phyloP scores from a whole-genome alignment of 2,888 invertebrate species.

The Drosophila colorata region DNA sequence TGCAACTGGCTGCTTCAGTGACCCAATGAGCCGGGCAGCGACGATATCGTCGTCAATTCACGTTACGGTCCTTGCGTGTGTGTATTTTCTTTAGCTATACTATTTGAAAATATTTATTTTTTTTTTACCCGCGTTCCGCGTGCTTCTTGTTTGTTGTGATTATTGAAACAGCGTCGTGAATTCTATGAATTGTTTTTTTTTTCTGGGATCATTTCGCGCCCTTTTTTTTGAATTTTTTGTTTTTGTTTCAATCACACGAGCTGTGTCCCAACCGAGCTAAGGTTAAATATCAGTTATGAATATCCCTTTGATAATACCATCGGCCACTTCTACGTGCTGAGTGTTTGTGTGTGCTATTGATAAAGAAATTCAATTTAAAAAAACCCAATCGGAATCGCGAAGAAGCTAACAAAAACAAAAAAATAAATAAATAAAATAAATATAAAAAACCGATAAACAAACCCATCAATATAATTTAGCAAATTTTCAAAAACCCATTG shows the following conservation, averaged over 20 bases:
- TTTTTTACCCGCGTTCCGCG: conserved; percentile 21
- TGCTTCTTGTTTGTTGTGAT: conserved; percentile 34
- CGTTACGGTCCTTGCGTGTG: conserved; percentile 18
- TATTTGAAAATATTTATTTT: background rate
- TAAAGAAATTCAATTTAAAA: conserved; percentile 1
- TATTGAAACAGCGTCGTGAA: conserved; percentile 11
- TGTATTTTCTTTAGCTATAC: background rate
- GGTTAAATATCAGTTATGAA: conserved; percentile 12
- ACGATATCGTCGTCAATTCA: conserved; percentile 53
- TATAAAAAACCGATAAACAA: background rate
- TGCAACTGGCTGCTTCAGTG: conserved; percentile 55
- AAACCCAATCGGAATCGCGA: conserved; percentile 2
- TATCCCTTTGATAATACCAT: conserved; percentile 21
- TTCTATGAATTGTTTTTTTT: conserved; percentile 13
- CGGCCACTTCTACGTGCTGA: conserved; percentile 38
- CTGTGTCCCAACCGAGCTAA: conserved; percentile 10
- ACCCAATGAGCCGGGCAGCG: conserved; percentile 64
- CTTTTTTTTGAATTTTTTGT: conserved; percentile 30
- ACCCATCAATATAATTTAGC: background rate
- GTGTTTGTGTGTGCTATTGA: conserved; percentile 35
- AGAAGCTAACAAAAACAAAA: background rate
- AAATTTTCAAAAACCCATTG: background rate
- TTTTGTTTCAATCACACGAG: conserved; percentile 30
- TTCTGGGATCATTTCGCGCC: background rate
- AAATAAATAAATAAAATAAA: too few species aligned